Evolutionary conservation across 2,797 vertebrate genomes (phyloP).

Genomic region (Arrhamphus sclerolepis): DNA sequence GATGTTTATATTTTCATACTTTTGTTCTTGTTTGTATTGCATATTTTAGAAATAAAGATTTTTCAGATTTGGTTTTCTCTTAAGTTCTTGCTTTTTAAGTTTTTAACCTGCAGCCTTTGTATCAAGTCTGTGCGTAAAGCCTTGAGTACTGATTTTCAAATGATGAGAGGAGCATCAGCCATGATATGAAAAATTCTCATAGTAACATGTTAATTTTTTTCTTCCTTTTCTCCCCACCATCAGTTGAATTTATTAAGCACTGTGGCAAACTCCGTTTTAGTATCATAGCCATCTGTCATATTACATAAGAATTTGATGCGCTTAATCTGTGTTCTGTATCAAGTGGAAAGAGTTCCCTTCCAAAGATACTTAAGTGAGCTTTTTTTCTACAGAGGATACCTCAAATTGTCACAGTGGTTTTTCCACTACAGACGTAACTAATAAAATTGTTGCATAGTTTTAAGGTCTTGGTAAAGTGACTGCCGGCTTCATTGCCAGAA

Average conservation of each 20-base stretch:
- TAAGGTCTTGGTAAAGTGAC: too few relatives aligned
- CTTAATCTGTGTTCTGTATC: slow-evolving; percentile 3
- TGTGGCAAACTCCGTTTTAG: background rate
- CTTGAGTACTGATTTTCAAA: background rate
- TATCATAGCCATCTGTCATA: background rate
- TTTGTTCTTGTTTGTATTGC: slow-evolving; percentile 77
- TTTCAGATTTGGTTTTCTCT: slow-evolving; percentile 58
- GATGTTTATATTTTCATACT: slow-evolving; percentile 79
- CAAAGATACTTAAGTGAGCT: too few relatives aligned
- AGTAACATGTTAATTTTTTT: too few relatives aligned
- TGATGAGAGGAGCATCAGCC: too few relatives aligned
- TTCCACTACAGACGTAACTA: too few relatives aligned
- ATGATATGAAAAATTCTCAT: too few relatives aligned
- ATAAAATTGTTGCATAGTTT: too few relatives aligned
- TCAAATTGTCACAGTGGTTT: too few relatives aligned
- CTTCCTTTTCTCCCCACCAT: too few relatives aligned
- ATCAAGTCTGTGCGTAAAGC: background rate
- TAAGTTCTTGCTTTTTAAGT: background rate
- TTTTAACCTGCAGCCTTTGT: background rate
- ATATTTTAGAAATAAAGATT: slow-evolving; percentile 85
- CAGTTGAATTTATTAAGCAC: too few relatives aligned
- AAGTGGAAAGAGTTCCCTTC: background rate
- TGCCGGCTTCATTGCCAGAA: too few relatives aligned
- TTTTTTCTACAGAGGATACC: too few relatives aligned
- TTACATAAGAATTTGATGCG: background rate